Base-by-base conservation (phyloP, 1,140 invertebrate genomes). In the Brachystomella parvula region DNA sequence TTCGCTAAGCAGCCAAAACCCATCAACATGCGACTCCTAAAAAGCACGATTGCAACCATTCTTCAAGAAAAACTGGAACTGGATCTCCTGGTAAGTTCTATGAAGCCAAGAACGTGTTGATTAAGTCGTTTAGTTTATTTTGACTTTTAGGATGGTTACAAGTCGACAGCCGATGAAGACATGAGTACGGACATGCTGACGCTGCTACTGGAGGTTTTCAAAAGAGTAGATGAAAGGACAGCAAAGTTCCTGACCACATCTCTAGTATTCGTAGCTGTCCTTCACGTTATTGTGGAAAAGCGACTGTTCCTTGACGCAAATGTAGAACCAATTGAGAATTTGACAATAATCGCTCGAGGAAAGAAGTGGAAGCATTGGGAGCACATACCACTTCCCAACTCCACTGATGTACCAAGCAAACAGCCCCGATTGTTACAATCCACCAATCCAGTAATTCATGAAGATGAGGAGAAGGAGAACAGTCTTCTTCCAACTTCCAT, bases 1-100 rank as follows among this genome's bases (percentile, higher is more conserved):
- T 53, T 53, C 24, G 49, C 49, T 15, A 53, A 53, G 24, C 49
- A 53, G 49, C 49, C 49, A 24, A 53, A 53, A 53, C 49, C 49
- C 49, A 53, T 53, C 9, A 53, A 53, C 24, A 53, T 53, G 49
- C 49, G 49, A 15, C 49, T 19, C 9, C 49, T 53, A 3, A 53
- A 53, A 24, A 12, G 24, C 9, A 53, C 49, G 24, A 15, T 53
- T 6, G 15, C 24, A 6, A 12, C 12, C 6, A 53, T 53, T 53
- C 24, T 53, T 12, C 12, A 53, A 26, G 15, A 53, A 24, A 53
- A 53, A 24, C 24, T 53, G 24, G 9, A 6, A 26, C 21, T 53
- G 12, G 49, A 53, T 26, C n/a, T n/a, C n/a, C n/a, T n/a, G n/a
- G 49, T 53, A 53, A 53, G 49, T 19, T n/a, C n/a, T n/a, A n/a